Base-by-base conservation (phyloP, 2,797 vertebrate genomes). In the Neosilurus hyrtlii region DNA sequence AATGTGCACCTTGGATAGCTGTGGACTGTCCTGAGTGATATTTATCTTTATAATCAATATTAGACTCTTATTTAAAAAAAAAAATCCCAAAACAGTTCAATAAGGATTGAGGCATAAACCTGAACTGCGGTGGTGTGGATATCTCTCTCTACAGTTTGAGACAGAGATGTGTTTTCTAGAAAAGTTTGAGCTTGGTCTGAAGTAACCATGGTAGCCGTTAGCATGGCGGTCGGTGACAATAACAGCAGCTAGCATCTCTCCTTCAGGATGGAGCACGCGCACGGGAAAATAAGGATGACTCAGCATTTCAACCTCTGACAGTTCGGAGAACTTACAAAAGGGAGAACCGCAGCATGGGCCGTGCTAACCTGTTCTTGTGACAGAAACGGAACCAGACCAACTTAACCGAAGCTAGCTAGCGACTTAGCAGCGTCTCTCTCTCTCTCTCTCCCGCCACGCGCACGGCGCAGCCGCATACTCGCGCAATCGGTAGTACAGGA, bases 391-490 rank as follows among this genome's bases (percentile, higher is more conserved):
- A 76, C 11, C n/a, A 62, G 43, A 43, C 20, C 30, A 16, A 62
- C 4, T 77, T 16, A n/a, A 57, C 10, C 3, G 26, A 59, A 12
- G 18, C 51, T 37, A 71, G 51, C 49, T 35, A n/a, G 15, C 24
- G 20, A 73, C 20, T 70, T 70, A 80, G 79, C 65, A 8, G 59
- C 43, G 49, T n/a, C n/a, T n/a, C n/a, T n/a, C n/a, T n/a, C n/a
- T 6, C 37, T 2, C 54, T 0, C 11, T 79, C 77, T 80, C 66
- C 72, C 76, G 80, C 80, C 67, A 82, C 81, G 80, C n/a, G 51
- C 59, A 9, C 43, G 5, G 56, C 73, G 49, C 37, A 43, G 37
- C 9, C 43, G 20, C 66, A 26, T 26, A 49, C 79, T 70, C 18
- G 30, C 79, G 12, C 4, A 70, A 66, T 71, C 24, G 5, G 22